These are phyloP conservation scores for Mirounga angustirostris DNA, from an alignment of 2,113 vertebrate species.

Conservation along the genomic window DNA sequence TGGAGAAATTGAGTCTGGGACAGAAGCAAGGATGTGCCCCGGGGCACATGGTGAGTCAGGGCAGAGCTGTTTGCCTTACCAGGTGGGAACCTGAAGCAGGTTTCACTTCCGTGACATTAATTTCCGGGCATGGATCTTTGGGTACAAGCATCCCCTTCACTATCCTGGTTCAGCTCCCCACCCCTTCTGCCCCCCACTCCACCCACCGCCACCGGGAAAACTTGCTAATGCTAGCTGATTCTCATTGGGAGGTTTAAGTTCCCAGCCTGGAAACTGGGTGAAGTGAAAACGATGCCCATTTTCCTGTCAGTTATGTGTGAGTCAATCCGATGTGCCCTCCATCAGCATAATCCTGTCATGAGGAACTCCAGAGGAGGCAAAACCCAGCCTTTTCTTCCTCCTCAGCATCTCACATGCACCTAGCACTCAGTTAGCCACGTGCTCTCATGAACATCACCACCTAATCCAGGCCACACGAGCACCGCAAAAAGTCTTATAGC, in stretches of 20 bases:
- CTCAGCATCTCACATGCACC: neutral
- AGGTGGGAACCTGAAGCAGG: neutral
- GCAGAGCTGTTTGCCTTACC: neutral
- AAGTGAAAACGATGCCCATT: neutral
- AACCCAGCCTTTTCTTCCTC: neutral
- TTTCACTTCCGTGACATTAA: neutral
- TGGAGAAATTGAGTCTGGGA: slow-evolving; percentile 49
- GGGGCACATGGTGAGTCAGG: neutral
- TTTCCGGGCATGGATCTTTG: neutral
- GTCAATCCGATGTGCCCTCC: neutral
- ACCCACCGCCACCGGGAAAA: neutral
- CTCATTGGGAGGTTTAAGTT: neutral
- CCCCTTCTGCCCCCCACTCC: neutral
- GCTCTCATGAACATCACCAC: neutral
- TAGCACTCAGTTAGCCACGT: neutral
- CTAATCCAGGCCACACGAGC: neutral
- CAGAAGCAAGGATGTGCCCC: neutral
- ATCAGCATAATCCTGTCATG: neutral
- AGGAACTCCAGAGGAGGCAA: neutral
- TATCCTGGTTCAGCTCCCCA: neutral
- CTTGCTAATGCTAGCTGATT: neutral
- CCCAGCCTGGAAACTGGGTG: neutral
- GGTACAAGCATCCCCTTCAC: neutral
- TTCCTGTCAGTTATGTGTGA: neutral
- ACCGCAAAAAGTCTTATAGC: neutral